phyloP scores from a whole-genome alignment of 1,140 invertebrate genomes.

The Drosophila varians region DNA sequence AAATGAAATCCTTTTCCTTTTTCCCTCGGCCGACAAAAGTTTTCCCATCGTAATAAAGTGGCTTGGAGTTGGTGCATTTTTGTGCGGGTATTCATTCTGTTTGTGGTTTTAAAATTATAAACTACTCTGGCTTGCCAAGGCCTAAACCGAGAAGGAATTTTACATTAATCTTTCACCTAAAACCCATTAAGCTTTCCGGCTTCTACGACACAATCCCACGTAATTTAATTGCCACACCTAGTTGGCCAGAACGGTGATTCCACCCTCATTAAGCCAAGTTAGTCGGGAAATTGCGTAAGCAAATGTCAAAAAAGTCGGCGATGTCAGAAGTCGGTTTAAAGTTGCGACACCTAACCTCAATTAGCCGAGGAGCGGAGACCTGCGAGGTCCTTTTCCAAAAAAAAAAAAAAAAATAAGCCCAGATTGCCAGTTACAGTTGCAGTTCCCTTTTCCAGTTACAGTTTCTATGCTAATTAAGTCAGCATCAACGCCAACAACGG shows the following conservation, averaged over 20 bases:
- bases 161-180: no score
- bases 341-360: conserved; percentile 67
- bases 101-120: conserved; percentile 43
- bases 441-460: conserved; percentile 19
- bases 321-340: conserved; percentile 53
- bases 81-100: background rate
- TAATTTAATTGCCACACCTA: conserved; percentile 46
- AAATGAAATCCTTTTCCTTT: conserved; percentile 32
- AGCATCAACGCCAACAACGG: conserved; percentile 60
- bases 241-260: conserved; percentile 31
- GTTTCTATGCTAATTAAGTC: conserved; percentile 71
- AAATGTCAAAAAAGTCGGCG: conserved; percentile 26
- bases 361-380: conserved; percentile 36
- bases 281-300: conserved; percentile 13
- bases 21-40: conserved; percentile 31
- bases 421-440: conserved; percentile 9
- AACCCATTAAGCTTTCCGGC: background rate
- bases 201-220: conserved; percentile 14
- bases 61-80: conserved; percentile 32
- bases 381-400: background rate
- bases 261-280: conserved; percentile 51
- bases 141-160: background rate
- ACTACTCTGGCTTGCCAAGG: background rate
- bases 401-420: background rate
- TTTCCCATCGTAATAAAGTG: conserved; percentile 68